phyloP scores from a whole-genome alignment of 1,140 invertebrate genomes.

The Achatina immaculata region DNA sequence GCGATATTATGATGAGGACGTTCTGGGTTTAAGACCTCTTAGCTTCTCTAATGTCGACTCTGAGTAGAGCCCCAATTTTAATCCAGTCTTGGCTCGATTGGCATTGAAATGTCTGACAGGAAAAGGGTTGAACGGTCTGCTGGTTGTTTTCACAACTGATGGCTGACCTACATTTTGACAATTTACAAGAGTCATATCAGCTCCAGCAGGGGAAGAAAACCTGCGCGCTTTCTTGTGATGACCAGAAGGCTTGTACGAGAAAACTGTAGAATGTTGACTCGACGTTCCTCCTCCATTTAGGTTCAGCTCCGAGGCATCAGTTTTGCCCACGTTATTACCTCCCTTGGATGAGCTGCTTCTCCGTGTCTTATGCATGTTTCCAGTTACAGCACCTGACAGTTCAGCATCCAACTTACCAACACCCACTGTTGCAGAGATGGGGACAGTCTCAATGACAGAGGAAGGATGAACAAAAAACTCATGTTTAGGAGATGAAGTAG shows the following conservation, averaged over 20 bases:
- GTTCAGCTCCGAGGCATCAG: not conserved
- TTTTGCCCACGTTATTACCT: not conserved
- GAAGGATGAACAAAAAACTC: not conserved
- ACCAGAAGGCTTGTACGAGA: conserved; percentile 1
- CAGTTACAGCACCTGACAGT: not conserved
- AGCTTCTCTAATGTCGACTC: conserved; percentile 46
- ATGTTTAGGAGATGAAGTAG: not conserved
- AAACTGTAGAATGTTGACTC: not conserved
- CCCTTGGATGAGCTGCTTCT: not conserved
- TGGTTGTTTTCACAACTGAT: not conserved
- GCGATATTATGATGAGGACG: conserved; percentile 38
- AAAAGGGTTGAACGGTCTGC: conserved; percentile 59
- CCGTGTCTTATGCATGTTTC: not conserved
- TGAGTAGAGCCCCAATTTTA: conserved; percentile 64
- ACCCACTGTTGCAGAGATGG: conserved; percentile 9
- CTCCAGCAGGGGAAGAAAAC: conserved; percentile 11
- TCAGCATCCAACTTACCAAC: not conserved
- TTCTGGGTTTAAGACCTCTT: conserved; percentile 37
- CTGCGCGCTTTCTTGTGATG: conserved; percentile 11
- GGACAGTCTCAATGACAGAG: conserved; percentile 23
- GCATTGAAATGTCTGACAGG: conserved; percentile 57
- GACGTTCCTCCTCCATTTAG: not conserved
- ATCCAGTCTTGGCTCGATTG: conserved; percentile 55
- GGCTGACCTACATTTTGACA: not conserved
- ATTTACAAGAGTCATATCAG: not conserved